Percentiles rank a stretch among this genome's conserved stretches.
Evolutionary conservation across 2,888 invertebrate species (phyloP).

Genomic region (Xestobium rufovillosum): DNA sequence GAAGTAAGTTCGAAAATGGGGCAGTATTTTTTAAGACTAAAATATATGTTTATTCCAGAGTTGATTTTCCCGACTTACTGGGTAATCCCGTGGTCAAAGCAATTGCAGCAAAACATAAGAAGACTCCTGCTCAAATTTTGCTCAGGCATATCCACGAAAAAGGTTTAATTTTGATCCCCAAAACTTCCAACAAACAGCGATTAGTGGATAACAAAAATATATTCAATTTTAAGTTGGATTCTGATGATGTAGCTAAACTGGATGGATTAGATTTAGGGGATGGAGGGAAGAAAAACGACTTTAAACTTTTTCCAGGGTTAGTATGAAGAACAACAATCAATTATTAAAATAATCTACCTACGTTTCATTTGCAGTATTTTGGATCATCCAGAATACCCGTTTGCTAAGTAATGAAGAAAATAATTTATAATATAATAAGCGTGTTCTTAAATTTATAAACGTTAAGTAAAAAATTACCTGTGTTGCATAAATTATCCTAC

Average conservation of each 20-base stretch:
- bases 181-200: conserved; percentile 67
- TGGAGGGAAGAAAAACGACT: no score
- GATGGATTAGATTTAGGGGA: conserved; percentile 58
- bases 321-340: no score
- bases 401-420: no score
- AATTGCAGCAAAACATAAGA: conserved; percentile 51
- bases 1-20: neutral
- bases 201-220: conserved; percentile 69
- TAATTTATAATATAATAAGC: no score
- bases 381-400: no score
- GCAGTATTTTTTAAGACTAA: conserved; percentile 7
- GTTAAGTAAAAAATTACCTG: no score
- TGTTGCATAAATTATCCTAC: no score
- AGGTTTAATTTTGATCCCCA: conserved; percentile 71
- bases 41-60: conserved; percentile 39
- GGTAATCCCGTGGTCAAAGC: conserved; percentile 49
- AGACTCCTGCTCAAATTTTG: conserved; percentile 67
- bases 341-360: no score
- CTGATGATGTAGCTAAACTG: conserved; percentile 55
- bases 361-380: no score
- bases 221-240: conserved; percentile 62
- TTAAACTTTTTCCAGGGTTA: no score
- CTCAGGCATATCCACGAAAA: conserved; percentile 66
- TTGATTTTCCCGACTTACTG: conserved; percentile 58
- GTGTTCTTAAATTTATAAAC: no score